These are phyloP conservation scores for Cyanoramphus novaezelandiae DNA, from an alignment of 2,113 vertebrate species.

Conservation along the genomic window DNA sequence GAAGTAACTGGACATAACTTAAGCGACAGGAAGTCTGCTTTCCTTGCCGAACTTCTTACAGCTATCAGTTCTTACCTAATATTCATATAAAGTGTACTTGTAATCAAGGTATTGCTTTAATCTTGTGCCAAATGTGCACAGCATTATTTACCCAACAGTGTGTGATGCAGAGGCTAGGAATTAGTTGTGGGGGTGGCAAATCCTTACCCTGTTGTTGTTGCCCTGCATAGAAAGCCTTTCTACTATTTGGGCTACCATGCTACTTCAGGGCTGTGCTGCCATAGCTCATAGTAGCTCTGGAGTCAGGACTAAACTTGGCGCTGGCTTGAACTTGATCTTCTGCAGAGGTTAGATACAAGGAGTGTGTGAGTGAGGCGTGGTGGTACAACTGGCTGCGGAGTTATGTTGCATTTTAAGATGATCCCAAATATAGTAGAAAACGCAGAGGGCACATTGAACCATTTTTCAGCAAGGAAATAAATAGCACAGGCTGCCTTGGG, in stretches of 20 bases:
- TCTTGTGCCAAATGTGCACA: background rate
- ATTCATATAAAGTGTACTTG: background rate
- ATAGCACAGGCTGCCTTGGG: background rate
- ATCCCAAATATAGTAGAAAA: constrained; percentile 12
- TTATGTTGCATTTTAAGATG: background rate
- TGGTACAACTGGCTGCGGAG: background rate
- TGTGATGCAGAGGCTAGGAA: constrained; percentile 22
- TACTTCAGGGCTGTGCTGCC: background rate
- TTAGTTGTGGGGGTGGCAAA: constrained; percentile 6
- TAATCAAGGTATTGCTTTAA: background rate
- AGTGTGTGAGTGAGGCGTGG: accelerated
- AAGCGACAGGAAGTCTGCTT: background rate
- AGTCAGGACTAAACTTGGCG: background rate
- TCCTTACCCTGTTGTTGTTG: background rate
- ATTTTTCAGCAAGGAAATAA: background rate
- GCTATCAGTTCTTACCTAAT: background rate
- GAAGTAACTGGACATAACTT: background rate
- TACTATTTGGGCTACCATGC: background rate
- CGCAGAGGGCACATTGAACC: background rate
- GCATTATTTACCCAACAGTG: background rate
- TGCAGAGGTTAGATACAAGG: background rate
- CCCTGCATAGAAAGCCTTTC: background rate
- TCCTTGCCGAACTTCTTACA: background rate
- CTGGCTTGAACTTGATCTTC: background rate
- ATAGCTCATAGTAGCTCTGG: background rate